Evolutionary conservation across 2,888 invertebrate genomes (phyloP), one percentile per base, ranked within the genome.

Genomic region (Sminthurinus aureus): DNA sequence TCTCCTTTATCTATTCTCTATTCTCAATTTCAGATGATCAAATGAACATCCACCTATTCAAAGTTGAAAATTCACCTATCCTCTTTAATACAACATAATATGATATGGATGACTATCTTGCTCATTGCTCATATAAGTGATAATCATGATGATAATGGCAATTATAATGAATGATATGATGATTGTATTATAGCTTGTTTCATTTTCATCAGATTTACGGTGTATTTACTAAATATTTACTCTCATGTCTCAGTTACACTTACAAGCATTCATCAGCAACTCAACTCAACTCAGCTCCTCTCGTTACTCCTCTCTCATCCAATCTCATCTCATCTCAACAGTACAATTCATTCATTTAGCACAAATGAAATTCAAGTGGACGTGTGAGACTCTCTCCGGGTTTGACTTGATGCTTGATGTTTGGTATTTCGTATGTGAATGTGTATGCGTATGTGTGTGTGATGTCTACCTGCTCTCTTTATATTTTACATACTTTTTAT

Each of bases 151-250:
- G 15, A 11, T 38, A 38, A 6, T 38, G 38, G 38, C 38, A 38
- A 38, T 38, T 38, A 38, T 38, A 38, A 38, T 38, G 38, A 38
- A 73, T 73, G 24, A 24, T 26, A 22, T n/a, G 18, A 15, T 22
- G 38, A 22, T 13, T 38, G 24, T 73, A 15, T 18, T 22, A 26
- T 73, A 38, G 12, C 26, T 20, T 9, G 73, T 26, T 12, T 75
- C 75, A 75, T 75, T 75, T 75, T 51, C 75, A 75, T 51, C 51
- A 75, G 75, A 75, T 75, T 75, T 51, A 38, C 75, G n/a, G n/a
- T n/a, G n/a, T n/a, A n/a, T n/a, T n/a, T n/a, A n/a, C 51, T 15
- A 12, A 12, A 38, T 2, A 13, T 71, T 26, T 22, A 24, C 24
- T 69, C 69, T 22, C 22, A 22, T 9, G 69, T 69, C 69, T 69